A percentile compares a stretch with the other conserved stretches of the same genome.
These are phyloP conservation scores for Gracilinanus agilis DNA, from an alignment of 2,113 vertebrate species.

Conservation along the genomic window DNA sequence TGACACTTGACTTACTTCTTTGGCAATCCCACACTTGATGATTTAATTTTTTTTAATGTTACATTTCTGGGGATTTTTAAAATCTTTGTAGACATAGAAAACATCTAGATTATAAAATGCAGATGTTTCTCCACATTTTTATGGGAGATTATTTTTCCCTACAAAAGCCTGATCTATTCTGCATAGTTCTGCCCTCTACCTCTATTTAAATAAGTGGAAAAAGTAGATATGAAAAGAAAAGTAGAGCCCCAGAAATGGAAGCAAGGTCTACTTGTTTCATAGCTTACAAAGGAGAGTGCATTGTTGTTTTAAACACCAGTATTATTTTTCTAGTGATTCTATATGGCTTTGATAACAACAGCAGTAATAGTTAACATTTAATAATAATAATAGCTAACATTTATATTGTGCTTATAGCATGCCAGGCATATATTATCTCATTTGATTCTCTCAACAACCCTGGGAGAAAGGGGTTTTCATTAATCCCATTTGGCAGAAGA, in stretches of 20 bases:
- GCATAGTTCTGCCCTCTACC: neutral
- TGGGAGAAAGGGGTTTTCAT: neutral
- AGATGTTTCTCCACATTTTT: slow-evolving; percentile 7
- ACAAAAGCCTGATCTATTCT: neutral
- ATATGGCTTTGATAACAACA: neutral
- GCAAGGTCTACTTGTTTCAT: neutral
- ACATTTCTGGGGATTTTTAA: slow-evolving; percentile 8
- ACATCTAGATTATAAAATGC: slow-evolving; percentile 34
- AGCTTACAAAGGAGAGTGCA: neutral
- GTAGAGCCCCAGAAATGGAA: neutral
- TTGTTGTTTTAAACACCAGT: neutral
- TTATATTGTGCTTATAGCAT: neutral
- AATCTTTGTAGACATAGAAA: slow-evolving; percentile 52
- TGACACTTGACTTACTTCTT: slow-evolving; percentile 15
- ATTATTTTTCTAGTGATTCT: neutral
- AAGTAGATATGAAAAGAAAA: neutral
- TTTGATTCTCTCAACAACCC: neutral
- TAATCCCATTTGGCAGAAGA: neutral
- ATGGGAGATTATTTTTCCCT: neutral
- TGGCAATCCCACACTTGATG: slow-evolving; percentile 28
- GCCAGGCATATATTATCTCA: neutral
- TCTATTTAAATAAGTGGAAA: slow-evolving; percentile 33
- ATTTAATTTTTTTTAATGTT: slow-evolving; percentile 36
- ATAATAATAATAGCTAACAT: neutral
- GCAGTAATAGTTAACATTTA: neutral